These are phyloP conservation scores for Oriolus oriolus DNA, from an alignment of 2,113 vertebrate species.

Conservation along the genomic window DNA sequence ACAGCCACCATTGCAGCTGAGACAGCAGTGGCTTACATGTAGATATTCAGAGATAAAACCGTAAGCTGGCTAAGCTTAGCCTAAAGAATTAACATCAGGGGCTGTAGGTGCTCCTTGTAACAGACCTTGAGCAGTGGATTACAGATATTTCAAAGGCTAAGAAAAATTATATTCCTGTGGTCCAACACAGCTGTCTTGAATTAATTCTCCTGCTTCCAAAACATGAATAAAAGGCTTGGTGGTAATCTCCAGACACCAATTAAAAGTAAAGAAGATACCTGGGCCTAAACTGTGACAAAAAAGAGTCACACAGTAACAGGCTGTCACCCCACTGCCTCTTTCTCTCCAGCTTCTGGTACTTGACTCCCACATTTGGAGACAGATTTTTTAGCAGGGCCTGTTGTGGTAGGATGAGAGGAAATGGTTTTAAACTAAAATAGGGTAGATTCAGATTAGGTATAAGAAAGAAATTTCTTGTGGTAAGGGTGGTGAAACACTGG, in stretches of 20 bases:
- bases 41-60: neutral
- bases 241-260: neutral
- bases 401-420: neutral
- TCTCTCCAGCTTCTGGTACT: neutral
- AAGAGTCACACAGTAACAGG: neutral
- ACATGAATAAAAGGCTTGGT: neutral
- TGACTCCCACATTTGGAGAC: neutral
- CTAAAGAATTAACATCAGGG: neutral
- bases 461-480: neutral
- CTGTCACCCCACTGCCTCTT: neutral
- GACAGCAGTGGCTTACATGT: neutral
- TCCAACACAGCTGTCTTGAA: neutral
- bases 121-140: neutral
- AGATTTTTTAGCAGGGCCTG: neutral
- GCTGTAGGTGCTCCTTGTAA: neutral
- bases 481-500: neutral
- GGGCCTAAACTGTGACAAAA: neutral
- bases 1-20: neutral
- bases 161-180: neutral
- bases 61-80: neutral
- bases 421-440: neutral
- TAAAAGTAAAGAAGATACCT: neutral
- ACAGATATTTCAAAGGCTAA: neutral
- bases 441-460: neutral
- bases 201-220: neutral